Evolutionary conservation across 2,113 vertebrate species (phyloP).

Genomic region (Piprites chloris): DNA sequence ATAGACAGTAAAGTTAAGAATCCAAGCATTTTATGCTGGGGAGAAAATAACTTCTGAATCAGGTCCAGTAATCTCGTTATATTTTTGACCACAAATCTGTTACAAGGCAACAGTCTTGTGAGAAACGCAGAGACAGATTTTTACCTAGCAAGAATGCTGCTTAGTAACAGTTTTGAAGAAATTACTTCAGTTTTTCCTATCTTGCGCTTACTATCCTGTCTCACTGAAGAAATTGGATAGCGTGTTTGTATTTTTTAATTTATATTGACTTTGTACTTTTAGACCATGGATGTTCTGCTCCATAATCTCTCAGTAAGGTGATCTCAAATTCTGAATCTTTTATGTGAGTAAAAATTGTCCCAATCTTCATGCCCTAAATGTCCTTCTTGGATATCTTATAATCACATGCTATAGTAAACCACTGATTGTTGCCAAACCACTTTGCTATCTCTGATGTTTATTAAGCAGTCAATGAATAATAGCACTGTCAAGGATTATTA

Average conservation of each 20-base stretch:
- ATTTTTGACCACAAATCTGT: neutral
- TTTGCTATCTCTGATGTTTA: neutral
- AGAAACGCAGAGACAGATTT: neutral
- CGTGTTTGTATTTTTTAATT: neutral
- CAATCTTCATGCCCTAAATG: neutral
- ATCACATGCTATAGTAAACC: neutral
- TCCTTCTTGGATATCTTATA: neutral
- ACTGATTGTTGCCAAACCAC: neutral
- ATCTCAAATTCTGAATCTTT: neutral
- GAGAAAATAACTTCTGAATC: neutral
- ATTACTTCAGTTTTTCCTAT: neutral
- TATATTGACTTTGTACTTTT: neutral
- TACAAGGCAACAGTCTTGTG: neutral
- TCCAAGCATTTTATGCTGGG: neutral
- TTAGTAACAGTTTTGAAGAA: neutral
- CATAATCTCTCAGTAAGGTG: neutral
- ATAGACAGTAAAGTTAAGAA: neutral
- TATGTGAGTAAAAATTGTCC: neutral
- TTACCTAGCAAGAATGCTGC: neutral
- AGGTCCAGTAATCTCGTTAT: neutral
- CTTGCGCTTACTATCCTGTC: neutral
- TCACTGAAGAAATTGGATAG: neutral
- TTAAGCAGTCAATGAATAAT: neutral
- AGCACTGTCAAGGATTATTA: neutral
- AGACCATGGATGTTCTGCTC: neutral